Evolutionary conservation across 1,140 invertebrate genomes (phyloP), one percentile per base, ranked within the genome.

Genomic region (Apis florea): DNA sequence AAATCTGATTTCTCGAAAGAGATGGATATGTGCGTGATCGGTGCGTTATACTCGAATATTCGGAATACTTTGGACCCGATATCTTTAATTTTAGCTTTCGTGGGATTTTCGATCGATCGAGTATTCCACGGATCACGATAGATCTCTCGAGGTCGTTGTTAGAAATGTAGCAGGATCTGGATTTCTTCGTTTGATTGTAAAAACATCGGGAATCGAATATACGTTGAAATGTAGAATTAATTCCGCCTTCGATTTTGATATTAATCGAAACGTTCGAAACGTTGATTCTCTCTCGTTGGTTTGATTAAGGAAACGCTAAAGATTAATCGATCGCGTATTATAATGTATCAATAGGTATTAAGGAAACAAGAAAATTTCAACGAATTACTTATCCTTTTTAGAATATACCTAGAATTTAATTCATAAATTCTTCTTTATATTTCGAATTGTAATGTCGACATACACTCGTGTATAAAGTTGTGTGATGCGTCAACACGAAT

Each of bases 21-120:
- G 49, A 49, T n/a, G 26, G 21, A 26, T 26, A 13, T 53, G 15
- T 6, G n/a, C 19, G 58, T 26, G 17, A 31, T 64, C 40, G 73
- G 19, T n/a, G n/a, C n/a, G n/a, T 64, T 53, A 12, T 26, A 67
- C n/a, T n/a, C 74, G 63, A 49, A 77, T 68, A 68, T 77, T 68
- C 64, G 21, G 53, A 49, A 77, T 69, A 77, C 51, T 58, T 77
- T 77, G 53, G n/a, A 26, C n/a, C 19, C 13, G 75, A 77, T 49
- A 69, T 69, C 66, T 70, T 40, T 78, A 78, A 78, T 70, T 78
- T 78, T 78, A 78, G 75, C 75, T 21, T 70, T 78, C 66, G 75
- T n/a, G 53, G 24, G 64, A 70, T 70, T 31, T 70, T 26, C 53
- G 53, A 78, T 78, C 66, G 75, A 70, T 70, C 53, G 66, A 59